Percentiles rank a stretch among this genome's conserved stretches.
phyloP scores from a whole-genome alignment of 1,140 invertebrate species.

The Drosophila pseudoobscura region DNA sequence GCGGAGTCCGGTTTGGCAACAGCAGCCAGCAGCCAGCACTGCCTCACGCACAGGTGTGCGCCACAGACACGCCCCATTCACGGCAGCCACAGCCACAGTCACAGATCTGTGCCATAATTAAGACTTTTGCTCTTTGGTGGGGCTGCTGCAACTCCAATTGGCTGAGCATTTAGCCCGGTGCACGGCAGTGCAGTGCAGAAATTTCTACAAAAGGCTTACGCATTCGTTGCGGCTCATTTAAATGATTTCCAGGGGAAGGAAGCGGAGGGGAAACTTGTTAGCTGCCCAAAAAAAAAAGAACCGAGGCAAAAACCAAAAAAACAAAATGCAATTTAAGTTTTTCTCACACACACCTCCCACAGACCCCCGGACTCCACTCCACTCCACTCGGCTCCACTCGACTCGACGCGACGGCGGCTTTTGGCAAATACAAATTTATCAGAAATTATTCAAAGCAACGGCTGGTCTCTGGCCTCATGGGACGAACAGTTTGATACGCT shows the following conservation, averaged over 20 bases:
- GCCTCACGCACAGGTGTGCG: conserved; percentile 48
- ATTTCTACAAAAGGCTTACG: conserved; percentile 35
- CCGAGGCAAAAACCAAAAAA: conserved; percentile 13
- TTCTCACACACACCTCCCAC: conserved; percentile 44
- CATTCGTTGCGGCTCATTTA: conserved; percentile 34
- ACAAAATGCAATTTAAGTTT: conserved; percentile 54
- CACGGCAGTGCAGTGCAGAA: not conserved
- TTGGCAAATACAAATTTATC: conserved; percentile 39
- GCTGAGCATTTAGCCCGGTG: conserved; percentile 26
- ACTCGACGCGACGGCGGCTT: conserved; percentile 9
- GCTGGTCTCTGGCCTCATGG: no score
- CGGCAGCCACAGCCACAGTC: not conserved
- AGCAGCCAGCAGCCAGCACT: not conserved
- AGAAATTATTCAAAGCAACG: conserved; percentile 46
- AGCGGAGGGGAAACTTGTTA: conserved; percentile 28
- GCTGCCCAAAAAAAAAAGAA: conserved; percentile 34
- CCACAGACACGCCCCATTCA: conserved; percentile 26
- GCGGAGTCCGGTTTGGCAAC: conserved; percentile 20
- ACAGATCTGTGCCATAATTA: conserved; percentile 47
- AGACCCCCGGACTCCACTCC: no score
- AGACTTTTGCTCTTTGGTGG: conserved; percentile 35
- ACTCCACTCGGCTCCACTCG: not conserved
- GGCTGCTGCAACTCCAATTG: not conserved
- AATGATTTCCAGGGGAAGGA: conserved; percentile 22
- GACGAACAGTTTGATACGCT: not conserved